phyloP scores from a whole-genome alignment of 2,113 vertebrate species.

The Turnix velox region DNA sequence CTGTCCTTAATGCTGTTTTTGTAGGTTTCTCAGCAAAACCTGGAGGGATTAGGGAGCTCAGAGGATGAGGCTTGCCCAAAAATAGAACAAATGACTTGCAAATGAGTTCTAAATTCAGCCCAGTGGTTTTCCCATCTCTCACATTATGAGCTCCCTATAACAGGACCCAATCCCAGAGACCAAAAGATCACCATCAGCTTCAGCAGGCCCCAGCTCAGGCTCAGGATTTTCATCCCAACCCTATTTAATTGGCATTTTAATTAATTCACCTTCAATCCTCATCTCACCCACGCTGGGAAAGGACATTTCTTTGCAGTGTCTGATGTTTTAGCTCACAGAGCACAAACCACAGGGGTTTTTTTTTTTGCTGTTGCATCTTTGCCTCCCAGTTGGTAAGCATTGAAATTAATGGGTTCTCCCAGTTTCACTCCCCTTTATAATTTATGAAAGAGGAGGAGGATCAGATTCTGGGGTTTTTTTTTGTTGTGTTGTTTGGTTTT shows the following conservation, averaged over 20 bases:
- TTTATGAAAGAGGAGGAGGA: background rate
- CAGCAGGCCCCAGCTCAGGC: background rate
- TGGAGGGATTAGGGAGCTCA: background rate
- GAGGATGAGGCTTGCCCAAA: background rate
- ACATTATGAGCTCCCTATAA: background rate
- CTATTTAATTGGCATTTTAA: background rate
- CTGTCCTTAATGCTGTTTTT: background rate
- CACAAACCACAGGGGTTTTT: background rate
- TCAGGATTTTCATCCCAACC: background rate
- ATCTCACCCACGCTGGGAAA: background rate
- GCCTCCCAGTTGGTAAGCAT: rapidly evolving
- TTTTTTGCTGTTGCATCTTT: background rate
- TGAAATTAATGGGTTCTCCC: background rate
- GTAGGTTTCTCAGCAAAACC: conserved; percentile 1
- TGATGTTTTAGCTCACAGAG: background rate
- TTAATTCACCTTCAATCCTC: background rate
- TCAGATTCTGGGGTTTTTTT: no score
- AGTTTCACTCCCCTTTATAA: background rate
- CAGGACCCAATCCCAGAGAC: background rate
- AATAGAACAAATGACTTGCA: conserved; percentile 1
- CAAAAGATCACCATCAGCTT: background rate
- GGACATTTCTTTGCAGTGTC: rapidly evolving
- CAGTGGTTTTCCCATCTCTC: background rate
- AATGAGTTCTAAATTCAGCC: conserved; percentile 18
- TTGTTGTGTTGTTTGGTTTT: no score